Evolutionary conservation across 2,888 invertebrate species (phyloP), one percentile per base, ranked within the genome.

Genomic region (Cryptophagus acutangulus): DNA sequence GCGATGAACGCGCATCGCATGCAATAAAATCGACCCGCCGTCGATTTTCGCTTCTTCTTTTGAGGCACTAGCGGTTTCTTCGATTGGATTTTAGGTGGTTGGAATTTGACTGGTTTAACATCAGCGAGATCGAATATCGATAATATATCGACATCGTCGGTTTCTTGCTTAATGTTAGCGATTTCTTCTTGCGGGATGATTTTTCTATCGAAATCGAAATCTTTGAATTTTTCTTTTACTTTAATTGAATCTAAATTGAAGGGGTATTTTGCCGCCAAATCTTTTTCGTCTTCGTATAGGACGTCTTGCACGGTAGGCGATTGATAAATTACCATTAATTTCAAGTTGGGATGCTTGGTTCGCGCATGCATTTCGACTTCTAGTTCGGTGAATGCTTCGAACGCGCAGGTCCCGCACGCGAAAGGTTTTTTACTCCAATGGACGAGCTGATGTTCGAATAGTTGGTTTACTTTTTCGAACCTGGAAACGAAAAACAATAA

Each of bases 361-460:
- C 39, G 40, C 28, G 43, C 55, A 14, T 69, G 57, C 33, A 72
- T 71, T 2, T 39, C 43, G 1, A 58, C 15, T 2, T 72, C 54
- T 1, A 46, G 15, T n/a, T 45, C 43, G 14, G 57, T 60, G 13
- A 60, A 47, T 1, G 62, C 61, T 25, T 57, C 61, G 33, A 55
- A 61, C 1, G 52, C 44, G 48, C 78, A 79, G 40, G 70, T 60
- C 0, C 43, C 47, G 49, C 78, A 79, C 1, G 51, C 52, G 43
- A 57, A 72, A 0, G 74, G 71, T 43, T 71, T 72, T 5, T 73
- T 49, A 2, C 66, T 62, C 65, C 71, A 74, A 55, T 78, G 78
- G 2, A 66, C 58, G 18, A 70, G 55, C 3, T 71, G 55, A 51
- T 78, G 78, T 29, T 65, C 61, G 10, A 60, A 62, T n/a, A 73